Evolutionary conservation across 1,140 invertebrate genomes (phyloP), one percentile per base, ranked within the genome.

Genomic region (Ips nitidus): DNA sequence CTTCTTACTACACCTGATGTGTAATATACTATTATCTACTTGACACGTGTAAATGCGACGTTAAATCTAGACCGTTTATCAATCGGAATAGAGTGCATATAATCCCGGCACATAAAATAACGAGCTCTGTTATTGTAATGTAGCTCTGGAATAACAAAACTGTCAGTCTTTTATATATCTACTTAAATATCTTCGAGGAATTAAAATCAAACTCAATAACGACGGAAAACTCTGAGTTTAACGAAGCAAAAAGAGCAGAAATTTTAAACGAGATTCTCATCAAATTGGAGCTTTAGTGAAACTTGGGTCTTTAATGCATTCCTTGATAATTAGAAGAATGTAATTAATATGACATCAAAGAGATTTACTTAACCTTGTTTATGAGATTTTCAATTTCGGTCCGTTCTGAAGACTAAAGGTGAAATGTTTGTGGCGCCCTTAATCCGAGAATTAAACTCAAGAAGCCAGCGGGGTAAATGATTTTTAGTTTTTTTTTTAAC

Each of bases 311-410:
- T 59, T 59, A 59, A 59, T 59, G 57, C 57, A 59, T 40, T 59
- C 57, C 8, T 8, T 59, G n/a, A 59, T 59, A 59, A 59, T 59
- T 59, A 42, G 39, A 42, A 42, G 39, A 59, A 40, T 40, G 57
- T 59, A 59, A 59, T 59, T 59, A 59, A 59, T 59, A 59, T 59
- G 57, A 59, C 57, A 59, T 59, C 57, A 59, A 59, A 59, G 57
- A 41, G 57, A 59, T 41, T 59, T 56, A n/a, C n/a, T 56, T 37
- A 56, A 56, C 53, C 53, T 56, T n/a, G 53, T 56, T 7, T 37
- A 38, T n/a, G 38, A 38, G 53, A 56, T 56, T 56, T 56, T 56
- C 53, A 56, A 56, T 56, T 56, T 56, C 7, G 53, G 22, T 38
- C 38, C 38, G 3, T 56, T 39, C 37, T 56, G 37, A 38, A 37